Percentiles rank a stretch among this genome's conserved stretches.
Evolutionary conservation across 2,888 invertebrate genomes (phyloP).

Genomic region (Zootermopsis nevadensis): DNA sequence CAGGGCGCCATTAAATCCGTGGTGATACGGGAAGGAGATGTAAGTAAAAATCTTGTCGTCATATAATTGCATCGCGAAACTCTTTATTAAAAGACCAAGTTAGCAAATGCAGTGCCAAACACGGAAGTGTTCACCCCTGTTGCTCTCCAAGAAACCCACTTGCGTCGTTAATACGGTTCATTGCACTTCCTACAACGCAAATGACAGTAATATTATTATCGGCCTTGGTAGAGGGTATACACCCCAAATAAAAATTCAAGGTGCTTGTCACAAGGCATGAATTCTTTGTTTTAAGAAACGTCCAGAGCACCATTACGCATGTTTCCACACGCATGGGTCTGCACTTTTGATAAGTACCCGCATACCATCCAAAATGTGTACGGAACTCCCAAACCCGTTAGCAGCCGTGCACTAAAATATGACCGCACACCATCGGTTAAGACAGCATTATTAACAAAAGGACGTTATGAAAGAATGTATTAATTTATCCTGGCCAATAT

Average conservation of each 20-base stretch:
- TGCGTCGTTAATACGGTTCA: constrained; percentile 11
- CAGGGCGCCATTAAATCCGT: too few species aligned
- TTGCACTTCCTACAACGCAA: constrained; percentile 36
- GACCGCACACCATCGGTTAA: too few species aligned
- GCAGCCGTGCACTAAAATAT: not conserved
- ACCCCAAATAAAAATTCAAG: not conserved
- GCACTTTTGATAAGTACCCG: constrained; percentile 9
- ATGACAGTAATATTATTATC: not conserved
- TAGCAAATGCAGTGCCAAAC: not conserved
- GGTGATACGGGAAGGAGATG: too few species aligned
- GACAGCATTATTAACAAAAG: too few species aligned
- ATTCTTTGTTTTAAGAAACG: not conserved
- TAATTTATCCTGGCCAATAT: too few species aligned
- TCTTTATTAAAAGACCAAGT: too few species aligned
- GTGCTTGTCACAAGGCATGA: not conserved
- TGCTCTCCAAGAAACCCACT: not conserved
- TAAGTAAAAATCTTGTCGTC: too few species aligned
- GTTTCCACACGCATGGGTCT: not conserved
- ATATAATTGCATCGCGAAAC: too few species aligned
- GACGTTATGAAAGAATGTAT: too few species aligned
- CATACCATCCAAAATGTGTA: not conserved
- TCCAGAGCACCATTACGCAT: not conserved
- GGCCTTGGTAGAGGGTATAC: constrained; percentile 21
- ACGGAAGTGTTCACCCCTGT: not conserved
- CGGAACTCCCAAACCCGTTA: not conserved